Evolutionary conservation across 2,888 invertebrate species (phyloP).

Genomic region (Harpalus rufipes): DNA sequence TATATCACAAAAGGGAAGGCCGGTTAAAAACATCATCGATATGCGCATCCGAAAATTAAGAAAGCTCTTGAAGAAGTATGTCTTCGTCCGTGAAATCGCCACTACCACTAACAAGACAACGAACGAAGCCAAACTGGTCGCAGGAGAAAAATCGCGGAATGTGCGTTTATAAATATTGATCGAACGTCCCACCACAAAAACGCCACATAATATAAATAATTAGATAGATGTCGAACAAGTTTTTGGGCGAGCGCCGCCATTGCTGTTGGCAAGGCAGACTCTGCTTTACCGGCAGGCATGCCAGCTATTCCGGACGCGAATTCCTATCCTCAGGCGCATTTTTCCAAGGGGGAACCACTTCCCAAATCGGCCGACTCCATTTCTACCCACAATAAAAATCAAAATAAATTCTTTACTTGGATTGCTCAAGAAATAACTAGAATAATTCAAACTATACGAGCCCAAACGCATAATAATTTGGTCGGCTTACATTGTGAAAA

Average conservation of each 20-base stretch:
- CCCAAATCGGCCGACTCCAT: background rate
- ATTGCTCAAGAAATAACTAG: no score
- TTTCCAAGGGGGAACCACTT: background rate
- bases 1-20: conserved; percentile 53
- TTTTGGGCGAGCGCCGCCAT: conserved; percentile 51
- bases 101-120: conserved; percentile 41
- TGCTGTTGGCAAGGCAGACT: conserved; percentile 41
- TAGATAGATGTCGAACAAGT: conserved; percentile 64
- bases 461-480: no score
- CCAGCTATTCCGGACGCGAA: conserved; percentile 52
- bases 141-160: conserved; percentile 60
- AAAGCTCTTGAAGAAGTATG: conserved; percentile 42
- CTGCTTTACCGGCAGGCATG: conserved; percentile 48
- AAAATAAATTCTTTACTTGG: no score
- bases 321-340: conserved; percentile 41
- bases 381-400: background rate
- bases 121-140: conserved; percentile 35
- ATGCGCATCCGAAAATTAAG: conserved; percentile 64
- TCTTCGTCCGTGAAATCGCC: conserved; percentile 38
- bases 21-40: conserved; percentile 42
- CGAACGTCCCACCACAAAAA: conserved; percentile 55
- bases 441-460: no score
- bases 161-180: conserved; percentile 63
- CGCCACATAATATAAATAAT: conserved; percentile 65
- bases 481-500: no score